phyloP scores from a whole-genome alignment of 2,888 invertebrate genomes.

The Drosophila multiciliata region DNA sequence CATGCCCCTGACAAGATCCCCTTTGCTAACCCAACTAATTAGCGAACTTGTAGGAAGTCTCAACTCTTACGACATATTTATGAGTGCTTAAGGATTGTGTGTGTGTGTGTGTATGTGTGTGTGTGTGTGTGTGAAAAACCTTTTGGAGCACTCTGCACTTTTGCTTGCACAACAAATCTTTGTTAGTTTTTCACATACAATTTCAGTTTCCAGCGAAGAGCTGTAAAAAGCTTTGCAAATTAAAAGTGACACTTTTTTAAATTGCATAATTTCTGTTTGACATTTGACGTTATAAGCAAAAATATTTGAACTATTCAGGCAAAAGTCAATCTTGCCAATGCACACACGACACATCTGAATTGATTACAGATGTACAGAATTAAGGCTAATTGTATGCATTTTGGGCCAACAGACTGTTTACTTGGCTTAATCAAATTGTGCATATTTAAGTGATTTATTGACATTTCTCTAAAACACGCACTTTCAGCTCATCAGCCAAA shows the following conservation, averaged over 20 bases:
- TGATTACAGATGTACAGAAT: background rate
- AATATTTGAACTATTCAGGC: background rate
- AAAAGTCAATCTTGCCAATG: background rate
- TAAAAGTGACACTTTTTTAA: slow-evolving; percentile 3
- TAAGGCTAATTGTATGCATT: slow-evolving; percentile 13
- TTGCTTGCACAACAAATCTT: slow-evolving; percentile 36
- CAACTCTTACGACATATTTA: background rate
- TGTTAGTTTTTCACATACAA: slow-evolving; percentile 27
- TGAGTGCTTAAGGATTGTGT: slow-evolving; percentile 7
- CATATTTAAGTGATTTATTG: slow-evolving; percentile 47
- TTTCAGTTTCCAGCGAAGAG: slow-evolving; percentile 12
- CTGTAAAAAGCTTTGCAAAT: slow-evolving; percentile 21
- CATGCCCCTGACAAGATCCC: background rate
- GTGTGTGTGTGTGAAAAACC: slow-evolving; percentile 32
- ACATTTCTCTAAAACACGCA: slow-evolving; percentile 42
- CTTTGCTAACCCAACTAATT: background rate
- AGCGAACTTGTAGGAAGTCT: slow-evolving; percentile 24
- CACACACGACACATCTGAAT: background rate
- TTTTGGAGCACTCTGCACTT: slow-evolving; percentile 24
- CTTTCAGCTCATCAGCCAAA: slow-evolving; percentile 54
- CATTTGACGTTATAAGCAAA: background rate
- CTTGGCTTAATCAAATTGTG: slow-evolving; percentile 29
- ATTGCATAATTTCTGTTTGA: slow-evolving; percentile 16
- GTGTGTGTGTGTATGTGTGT: slow-evolving; percentile 14
- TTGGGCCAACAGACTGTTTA: slow-evolving; percentile 13